Evolutionary conservation across 2,888 invertebrate species (phyloP), one percentile per base, ranked within the genome.

Genomic region (Spialia ferax): DNA sequence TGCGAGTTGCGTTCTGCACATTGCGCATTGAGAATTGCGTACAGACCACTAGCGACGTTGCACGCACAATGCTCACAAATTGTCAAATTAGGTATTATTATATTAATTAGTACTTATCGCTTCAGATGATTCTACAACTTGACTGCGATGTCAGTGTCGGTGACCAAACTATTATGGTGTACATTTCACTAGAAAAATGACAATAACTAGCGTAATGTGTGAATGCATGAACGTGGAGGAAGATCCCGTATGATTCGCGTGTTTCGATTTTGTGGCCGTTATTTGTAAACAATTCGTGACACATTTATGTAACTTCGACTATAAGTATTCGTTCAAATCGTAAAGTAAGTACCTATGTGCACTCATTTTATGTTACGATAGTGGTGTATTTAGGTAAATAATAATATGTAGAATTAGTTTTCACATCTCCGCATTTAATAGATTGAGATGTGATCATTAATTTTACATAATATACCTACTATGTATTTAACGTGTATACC

Each of bases 391-490:
- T 42, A 42, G 26, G 38, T 23, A 29, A 50, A 78, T 77, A 81
- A 83, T 84, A 78, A 81, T 83, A 75, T 82, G 77, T 86, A 87
- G 83, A 84, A 85, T 85, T 79, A 77, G 80, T 83, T 80, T 81
- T 80, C 79, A 82, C 78, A 82, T 91, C 92, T 91, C 88, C 83
- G 93, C 93, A 93, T 93, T 93, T 93, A 93, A 87, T 84, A 80
- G 84, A 89, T 85, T 85, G 89, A 88, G 91, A 88, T 82, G 81
- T 79, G 78, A 82, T 80, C 82, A 74, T 68, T 79, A 81, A 81
- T 85, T 84, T 81, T 86, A 81, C 80, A 79, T 73, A 73, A 76
- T 78, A 77, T 77, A 77, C 75, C n/a, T n/a, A n/a, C n/a, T n/a
- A n/a, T 74, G n/a, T 42, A 55, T 67, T 60, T 38, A 38, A 50